These are phyloP conservation scores for Glyptemys insculpta DNA, from an alignment of 2,797 vertebrate species.

Conservation along the genomic window DNA sequence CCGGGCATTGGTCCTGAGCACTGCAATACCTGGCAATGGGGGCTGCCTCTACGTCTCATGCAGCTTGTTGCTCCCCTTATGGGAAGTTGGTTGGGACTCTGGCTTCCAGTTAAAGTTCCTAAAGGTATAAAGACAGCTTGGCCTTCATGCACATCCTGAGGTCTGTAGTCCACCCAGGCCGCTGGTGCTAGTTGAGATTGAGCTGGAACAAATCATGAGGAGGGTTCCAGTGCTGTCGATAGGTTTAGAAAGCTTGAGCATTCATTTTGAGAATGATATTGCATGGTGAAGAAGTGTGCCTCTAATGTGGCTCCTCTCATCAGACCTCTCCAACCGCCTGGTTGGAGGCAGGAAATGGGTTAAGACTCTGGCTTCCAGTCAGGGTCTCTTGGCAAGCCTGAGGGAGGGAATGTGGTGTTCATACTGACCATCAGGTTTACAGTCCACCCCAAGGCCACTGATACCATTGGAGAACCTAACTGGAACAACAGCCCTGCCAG, in stretches of 20 bases:
- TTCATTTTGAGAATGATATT: not conserved
- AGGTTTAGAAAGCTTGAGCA: not conserved
- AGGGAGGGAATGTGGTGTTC: not conserved
- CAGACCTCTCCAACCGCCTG: rapidly evolving
- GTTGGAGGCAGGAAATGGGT: not conserved
- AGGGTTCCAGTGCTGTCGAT: not conserved
- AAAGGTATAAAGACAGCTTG: not conserved
- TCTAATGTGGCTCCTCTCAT: not conserved
- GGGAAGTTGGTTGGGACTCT: not conserved
- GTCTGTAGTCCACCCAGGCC: not conserved
- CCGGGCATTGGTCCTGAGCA: not conserved
- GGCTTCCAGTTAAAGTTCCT: not conserved
- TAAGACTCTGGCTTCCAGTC: not conserved
- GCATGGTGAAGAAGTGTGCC: not conserved
- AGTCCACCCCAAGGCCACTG: not conserved
- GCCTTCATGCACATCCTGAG: not conserved
- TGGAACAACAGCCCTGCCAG: not conserved
- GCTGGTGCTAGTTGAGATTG: not conserved
- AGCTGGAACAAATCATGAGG: not conserved
- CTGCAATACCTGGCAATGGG: not conserved
- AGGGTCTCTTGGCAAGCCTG: not conserved
- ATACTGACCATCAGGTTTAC: not conserved
- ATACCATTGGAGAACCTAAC: not conserved
- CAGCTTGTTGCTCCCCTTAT: not conserved
- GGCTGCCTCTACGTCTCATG: not conserved